phyloP scores from a whole-genome alignment of 2,888 invertebrate genomes.

The Perizoma affinitatum region DNA sequence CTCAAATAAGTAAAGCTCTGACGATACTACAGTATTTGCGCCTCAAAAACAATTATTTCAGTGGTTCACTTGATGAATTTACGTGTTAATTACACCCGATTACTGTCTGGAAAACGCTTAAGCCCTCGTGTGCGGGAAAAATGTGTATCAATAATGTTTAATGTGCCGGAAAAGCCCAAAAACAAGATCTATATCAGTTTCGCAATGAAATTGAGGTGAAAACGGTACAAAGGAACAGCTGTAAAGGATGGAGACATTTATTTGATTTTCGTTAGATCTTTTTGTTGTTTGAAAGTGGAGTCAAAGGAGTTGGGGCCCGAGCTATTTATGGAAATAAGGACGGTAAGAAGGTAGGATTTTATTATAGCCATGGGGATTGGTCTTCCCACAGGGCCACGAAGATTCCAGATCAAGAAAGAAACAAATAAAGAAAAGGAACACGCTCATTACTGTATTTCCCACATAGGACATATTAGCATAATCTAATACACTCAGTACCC shows the following conservation, averaged over 20 bases:
- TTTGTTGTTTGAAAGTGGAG: not conserved
- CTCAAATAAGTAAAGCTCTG: no score
- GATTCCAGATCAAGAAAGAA: no score
- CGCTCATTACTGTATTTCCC: no score
- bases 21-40: no score
- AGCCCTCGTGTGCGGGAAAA: not conserved
- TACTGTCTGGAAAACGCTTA: not conserved
- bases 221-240: slow-evolving; percentile 9
- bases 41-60: no score
- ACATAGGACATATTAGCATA: no score
- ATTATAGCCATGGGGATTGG: no score
- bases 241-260: not conserved
- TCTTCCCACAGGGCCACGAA: no score
- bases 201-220: slow-evolving; percentile 22
- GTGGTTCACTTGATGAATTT: not conserved
- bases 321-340: not conserved
- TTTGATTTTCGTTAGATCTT: not conserved
- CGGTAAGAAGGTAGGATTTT: not conserved
- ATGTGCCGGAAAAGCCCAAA: slow-evolving; percentile 14
- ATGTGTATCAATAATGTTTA: slow-evolving; percentile 13
- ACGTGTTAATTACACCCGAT: not conserved
- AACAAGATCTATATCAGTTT: slow-evolving; percentile 9
- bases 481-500: no score
- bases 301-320: not conserved
- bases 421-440: no score